Evolutionary conservation across 2,113 vertebrate species (phyloP).

Genomic region (Donacobius atricapilla): DNA sequence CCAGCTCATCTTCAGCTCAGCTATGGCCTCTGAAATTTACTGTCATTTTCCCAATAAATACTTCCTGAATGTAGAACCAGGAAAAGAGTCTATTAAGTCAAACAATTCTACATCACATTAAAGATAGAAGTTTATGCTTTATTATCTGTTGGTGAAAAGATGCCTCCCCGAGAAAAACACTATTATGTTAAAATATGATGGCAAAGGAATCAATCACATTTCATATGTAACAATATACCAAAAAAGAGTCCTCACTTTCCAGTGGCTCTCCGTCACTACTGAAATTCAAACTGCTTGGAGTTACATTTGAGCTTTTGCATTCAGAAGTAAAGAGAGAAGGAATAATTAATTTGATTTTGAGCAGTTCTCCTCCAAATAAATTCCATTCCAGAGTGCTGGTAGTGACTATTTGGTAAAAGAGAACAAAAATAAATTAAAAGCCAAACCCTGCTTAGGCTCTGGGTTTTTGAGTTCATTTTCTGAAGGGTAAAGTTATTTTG

Average conservation of each 20-base stretch:
- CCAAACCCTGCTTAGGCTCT: not conserved
- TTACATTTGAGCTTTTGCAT: not conserved
- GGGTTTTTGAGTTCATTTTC: not conserved
- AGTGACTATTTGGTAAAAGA: not conserved
- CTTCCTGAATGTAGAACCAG: not conserved
- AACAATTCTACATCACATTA: conserved; percentile 5
- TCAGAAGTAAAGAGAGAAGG: not conserved
- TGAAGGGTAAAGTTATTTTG: conserved; percentile 6
- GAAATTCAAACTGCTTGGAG: not conserved
- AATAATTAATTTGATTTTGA: conserved; percentile 20
- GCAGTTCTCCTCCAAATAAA: conserved; percentile 7
- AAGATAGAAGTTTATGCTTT: not conserved
- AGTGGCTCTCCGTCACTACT: not conserved
- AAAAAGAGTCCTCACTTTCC: not conserved
- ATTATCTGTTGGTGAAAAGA: conserved; percentile 2
- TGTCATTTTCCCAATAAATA: not conserved
- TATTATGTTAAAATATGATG: not conserved
- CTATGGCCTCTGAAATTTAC: not conserved
- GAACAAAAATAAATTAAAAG: not conserved
- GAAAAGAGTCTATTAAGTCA: not conserved
- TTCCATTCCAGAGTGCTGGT: not conserved
- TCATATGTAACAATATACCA: not conserved
- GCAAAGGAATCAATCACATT: not conserved
- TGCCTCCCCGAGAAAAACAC: not conserved
- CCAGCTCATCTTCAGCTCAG: not conserved